Conservation (phyloP, 2,888 invertebrate species). For the Platycheirus albimanus region DNA sequence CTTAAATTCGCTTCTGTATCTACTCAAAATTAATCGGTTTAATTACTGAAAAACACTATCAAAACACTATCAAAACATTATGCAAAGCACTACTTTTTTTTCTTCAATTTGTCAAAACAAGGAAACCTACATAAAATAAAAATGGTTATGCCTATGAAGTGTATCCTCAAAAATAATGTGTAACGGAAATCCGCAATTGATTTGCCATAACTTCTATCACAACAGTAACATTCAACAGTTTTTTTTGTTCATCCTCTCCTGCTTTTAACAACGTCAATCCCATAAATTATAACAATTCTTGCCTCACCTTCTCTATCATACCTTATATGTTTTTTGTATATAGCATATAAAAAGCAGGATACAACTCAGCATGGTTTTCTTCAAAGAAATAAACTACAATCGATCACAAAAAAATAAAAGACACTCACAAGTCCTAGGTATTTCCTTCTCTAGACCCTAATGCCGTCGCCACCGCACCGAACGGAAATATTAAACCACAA, state of each 20-base stretch:
- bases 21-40: too few species aligned
- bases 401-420: constrained; percentile 34
- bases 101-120: too few species aligned
- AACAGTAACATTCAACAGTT: constrained; percentile 27
- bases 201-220: not conserved
- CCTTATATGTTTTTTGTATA: not conserved
- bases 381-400: constrained; percentile 45
- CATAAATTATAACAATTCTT: constrained; percentile 22
- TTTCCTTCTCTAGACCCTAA: not conserved
- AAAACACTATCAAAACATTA: too few species aligned
- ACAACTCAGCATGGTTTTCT: constrained; percentile 28
- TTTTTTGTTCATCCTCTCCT: not conserved
- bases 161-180: constrained; percentile 8
- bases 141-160: constrained; percentile 1
- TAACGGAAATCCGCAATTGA: constrained; percentile 34
- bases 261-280: constrained; percentile 3
- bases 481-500: constrained; percentile 43
- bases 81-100: too few species aligned
- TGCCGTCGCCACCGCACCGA: not conserved
- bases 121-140: not conserved
- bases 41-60: too few species aligned
- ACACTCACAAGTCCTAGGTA: constrained; percentile 31
- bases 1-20: too few species aligned
- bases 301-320: constrained; percentile 2
- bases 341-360: constrained; percentile 6